These are phyloP conservation scores for Coregonus suidteri DNA, from an alignment of 2,797 vertebrate species.

Conservation along the genomic window DNA sequence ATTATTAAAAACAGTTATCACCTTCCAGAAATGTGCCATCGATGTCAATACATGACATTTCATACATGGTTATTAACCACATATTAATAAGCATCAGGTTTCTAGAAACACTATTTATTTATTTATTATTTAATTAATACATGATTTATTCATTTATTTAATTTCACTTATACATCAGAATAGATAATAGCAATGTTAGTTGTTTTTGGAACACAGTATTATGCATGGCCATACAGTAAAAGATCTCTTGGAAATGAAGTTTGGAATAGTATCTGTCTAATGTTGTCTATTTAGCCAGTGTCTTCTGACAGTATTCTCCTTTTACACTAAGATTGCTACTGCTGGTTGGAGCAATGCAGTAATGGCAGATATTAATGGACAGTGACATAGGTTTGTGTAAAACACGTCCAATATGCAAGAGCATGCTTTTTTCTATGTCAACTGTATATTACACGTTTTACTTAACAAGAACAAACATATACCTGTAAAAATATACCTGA, in stretches of 20 bases:
- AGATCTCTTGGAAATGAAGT: constrained; percentile 68
- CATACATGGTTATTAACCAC: not conserved
- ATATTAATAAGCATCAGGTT: constrained; percentile 12
- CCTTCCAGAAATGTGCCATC: not conserved
- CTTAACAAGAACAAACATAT: constrained; percentile 49
- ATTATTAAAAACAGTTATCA: constrained; percentile 45
- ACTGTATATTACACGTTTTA: constrained; percentile 63
- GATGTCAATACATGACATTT: not conserved
- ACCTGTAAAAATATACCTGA: constrained; percentile 40
- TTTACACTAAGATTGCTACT: constrained; percentile 59
- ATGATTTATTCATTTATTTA: constrained; percentile 18
- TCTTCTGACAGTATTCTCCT: constrained; percentile 64
- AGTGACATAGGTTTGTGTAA: constrained; percentile 68
- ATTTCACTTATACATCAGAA: not conserved
- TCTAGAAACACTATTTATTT: constrained; percentile 12
- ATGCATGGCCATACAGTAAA: constrained; percentile 74
- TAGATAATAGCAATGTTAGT: constrained; percentile 54
- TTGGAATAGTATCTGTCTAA: constrained; percentile 49
- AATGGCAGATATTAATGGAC: constrained; percentile 62
- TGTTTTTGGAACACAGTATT: constrained; percentile 40
- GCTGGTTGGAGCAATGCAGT: constrained; percentile 65
- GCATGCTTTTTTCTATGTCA: constrained; percentile 74
- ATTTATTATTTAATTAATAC: constrained; percentile 8
- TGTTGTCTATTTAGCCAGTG: constrained; percentile 28
- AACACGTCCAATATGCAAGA: constrained; percentile 75